Base-by-base conservation (phyloP, 2,797 vertebrate species). In the Australoheros facetus region DNA sequence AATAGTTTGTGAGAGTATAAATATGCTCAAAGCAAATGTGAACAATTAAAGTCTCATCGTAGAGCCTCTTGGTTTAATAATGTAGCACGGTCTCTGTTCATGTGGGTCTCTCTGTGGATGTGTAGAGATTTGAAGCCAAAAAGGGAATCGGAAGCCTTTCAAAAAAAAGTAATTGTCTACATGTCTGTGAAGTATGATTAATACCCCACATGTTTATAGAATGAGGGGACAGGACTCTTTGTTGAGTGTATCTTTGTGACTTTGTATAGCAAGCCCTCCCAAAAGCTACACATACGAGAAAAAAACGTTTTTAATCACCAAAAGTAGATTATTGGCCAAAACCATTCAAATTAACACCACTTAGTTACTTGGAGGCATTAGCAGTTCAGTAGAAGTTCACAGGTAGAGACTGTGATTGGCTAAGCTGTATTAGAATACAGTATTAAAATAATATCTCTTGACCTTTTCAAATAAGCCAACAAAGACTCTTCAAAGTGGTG, bases 1-100 rank as follows among this genome's bases (percentile, higher is more conserved):
- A 92, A 92, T 93, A 92, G 85, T 77, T 64, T 69, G 53, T 53
- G 59, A 80, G 80, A 57, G 81, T 86, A 87, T 70, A 81, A 88
- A 90, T 87, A 89, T 87, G 56, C 48, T 87, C 60, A 88, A 83
- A 85, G 77, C 34, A 59, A 85, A 82, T 73, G 32, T 9, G 75
- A 82, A 77, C 73, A 85, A 84, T 87, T 79, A 77, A 60, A 54
- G 59, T 56, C 58, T 78, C 39, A 30, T 66, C 1, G 11, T 39
- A 3, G 75, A 76, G 69, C 37, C 55, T 78, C 17, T 23, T 39
- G 53, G 56, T 78, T 77, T 72, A 73, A 77, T 53, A 53, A 69
- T 69, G 45, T 77, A 56, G 17, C 16, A 0, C 0, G 42, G 11
- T 56, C 19, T 73, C 30, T 57, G 57, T 60, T 30, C 42, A 8